Conservation (phyloP, 2,888 invertebrate genomes). For the Melolontha melolontha region DNA sequence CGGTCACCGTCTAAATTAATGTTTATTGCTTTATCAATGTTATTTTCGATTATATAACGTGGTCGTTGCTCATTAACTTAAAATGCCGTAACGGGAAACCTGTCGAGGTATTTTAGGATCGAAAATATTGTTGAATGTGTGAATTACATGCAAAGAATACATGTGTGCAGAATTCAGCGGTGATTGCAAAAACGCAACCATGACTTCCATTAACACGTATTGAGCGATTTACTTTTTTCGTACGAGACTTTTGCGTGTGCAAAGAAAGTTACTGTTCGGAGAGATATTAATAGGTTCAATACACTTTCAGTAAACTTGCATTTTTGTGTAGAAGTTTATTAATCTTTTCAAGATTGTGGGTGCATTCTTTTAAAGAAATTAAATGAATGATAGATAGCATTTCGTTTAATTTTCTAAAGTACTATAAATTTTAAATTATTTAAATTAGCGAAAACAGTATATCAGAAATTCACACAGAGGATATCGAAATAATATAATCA, state of each 20-base stretch:
- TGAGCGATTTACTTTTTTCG: conserved; percentile 19
- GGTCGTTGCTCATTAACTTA: conserved; percentile 8
- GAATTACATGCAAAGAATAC: conserved; percentile 31
- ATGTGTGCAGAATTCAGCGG: conserved; percentile 14
- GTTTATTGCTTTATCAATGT: conserved; percentile 44
- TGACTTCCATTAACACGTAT: neutral
- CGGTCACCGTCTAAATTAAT: conserved; percentile 39
- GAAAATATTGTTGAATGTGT: conserved; percentile 22
- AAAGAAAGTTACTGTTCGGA: conserved; percentile 14
- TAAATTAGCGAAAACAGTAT: too few relatives aligned
- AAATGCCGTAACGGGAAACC: conserved; percentile 11
- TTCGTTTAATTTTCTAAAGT: too few relatives aligned
- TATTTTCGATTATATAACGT: conserved; percentile 22
- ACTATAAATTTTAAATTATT: too few relatives aligned
- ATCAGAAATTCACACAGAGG: too few relatives aligned
- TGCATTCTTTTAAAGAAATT: too few relatives aligned
- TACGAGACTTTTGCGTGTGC: conserved; percentile 20
- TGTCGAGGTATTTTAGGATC: neutral
- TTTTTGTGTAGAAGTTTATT: too few relatives aligned
- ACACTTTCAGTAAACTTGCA: too few relatives aligned
- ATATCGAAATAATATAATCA: too few relatives aligned
- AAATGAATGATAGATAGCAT: too few relatives aligned
- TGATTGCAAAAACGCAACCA: conserved; percentile 9
- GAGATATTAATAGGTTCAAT: too few relatives aligned
- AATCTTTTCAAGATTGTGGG: too few relatives aligned